Evolutionary conservation across 2,888 invertebrate species (phyloP), one percentile per base, ranked within the genome.

Genomic region (Drosophila basisetae): DNA sequence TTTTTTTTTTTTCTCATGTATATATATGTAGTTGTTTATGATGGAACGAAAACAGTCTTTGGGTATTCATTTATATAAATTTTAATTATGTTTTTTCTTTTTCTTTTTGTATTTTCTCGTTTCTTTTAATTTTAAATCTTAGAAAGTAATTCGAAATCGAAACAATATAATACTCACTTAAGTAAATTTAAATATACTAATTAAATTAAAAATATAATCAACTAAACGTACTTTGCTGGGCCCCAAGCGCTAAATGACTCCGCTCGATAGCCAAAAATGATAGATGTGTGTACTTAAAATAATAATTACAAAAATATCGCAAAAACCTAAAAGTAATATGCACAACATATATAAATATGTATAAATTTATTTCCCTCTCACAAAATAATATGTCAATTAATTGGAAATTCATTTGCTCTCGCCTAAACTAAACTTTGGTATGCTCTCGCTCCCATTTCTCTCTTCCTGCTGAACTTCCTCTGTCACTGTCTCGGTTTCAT

Each of bases 41-140:
- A 92, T 93, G 93, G 92, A 93, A 93, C 93, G 93, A 93, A 93
- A 93, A 93, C 93, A 93, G 93, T 93, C 93, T 93, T 93, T 93
- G 93, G 93, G 93, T 93, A 93, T 91, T 92, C 88, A 91, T 92
- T 92, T 89, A 80, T 89, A 64, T 85, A 81, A 82, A 70, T 74
- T 89, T 87, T 82, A 82, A 79, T 84, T 79, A 67, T 79, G 72
- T 76, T 78, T 83, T 74, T 66, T 60, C 54, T 50, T 65, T 66
- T 59, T 53, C 69, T 67, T 80, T 13, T n/a, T 39, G 28, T 35
- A 37, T 53, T 53, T 33, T 18, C 13, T 53, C 35, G 35, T 16
- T 68, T 62, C 50, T 60, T 62, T 69, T 69, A 65, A 73, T 55
- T 68, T 52, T 72, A 65, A 69, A 62, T 66, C 84, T 80, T 82